Conservation (phyloP, 2,888 invertebrate genomes). For the Campopleginae sp. region DNA sequence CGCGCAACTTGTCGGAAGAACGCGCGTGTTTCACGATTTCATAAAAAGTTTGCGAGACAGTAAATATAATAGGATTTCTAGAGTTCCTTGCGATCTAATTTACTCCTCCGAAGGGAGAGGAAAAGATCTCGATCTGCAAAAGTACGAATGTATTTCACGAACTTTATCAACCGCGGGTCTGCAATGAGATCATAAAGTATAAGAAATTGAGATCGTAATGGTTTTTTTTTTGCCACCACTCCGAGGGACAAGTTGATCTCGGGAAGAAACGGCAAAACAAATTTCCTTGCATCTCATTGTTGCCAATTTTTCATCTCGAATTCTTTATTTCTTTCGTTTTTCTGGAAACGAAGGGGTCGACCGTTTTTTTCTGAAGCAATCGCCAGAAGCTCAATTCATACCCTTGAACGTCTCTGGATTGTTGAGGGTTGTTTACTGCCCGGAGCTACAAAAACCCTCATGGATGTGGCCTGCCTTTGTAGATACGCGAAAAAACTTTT, state of each 20-base stretch:
- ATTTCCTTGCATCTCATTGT: not conserved
- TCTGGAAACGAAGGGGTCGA: not conserved
- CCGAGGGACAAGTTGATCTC: not conserved
- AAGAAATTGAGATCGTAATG: not conserved
- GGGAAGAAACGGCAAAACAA: not conserved
- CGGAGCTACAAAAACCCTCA: not conserved
- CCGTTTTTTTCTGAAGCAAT: not conserved
- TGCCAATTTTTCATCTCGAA: not conserved
- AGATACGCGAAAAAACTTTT: not conserved
- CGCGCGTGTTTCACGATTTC: not conserved
- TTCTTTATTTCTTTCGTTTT: not conserved
- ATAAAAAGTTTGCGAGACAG: too few relatives aligned
- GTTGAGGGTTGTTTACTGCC: slow-evolving; percentile 3
- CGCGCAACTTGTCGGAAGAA: not conserved
- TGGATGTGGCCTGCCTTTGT: not conserved
- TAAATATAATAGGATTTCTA: not conserved
- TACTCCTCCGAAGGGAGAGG: not conserved
- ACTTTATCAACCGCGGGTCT: not conserved
- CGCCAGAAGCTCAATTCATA: not conserved
- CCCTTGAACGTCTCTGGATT: not conserved
- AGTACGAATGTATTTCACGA: not conserved
- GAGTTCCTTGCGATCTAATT: not conserved
- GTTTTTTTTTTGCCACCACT: not conserved
- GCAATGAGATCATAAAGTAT: not conserved
- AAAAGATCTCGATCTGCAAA: not conserved